Base-by-base conservation (phyloP, 2,113 vertebrate genomes). In the Colossoma macropomum region DNA sequence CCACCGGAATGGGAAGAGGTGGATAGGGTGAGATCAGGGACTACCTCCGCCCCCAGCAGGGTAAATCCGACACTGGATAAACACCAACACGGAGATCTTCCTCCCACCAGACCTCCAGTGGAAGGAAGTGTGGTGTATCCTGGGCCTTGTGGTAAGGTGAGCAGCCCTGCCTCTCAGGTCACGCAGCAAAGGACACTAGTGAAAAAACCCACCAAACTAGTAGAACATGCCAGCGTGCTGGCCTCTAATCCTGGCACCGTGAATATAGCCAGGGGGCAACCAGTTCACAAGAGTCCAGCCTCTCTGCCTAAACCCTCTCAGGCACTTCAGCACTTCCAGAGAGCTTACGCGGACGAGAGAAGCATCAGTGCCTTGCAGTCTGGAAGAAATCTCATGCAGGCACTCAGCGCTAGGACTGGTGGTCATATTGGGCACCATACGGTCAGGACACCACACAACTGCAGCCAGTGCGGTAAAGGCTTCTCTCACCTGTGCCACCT, bases 401-500 rank as follows among this genome's bases (percentile, higher is more conserved):
- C 89, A 86, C 75, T 86, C 30, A 75, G 63, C 75, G 69, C 90
- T 45, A 91, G 87, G 81, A 74, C 90, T 63, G 90, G 92, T 79
- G 87, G 86, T 7, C 89, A 90, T 21, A 84, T 83, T 0, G 85
- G 89, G 16, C 80, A 80, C 17, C 84, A 86, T 27, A 0, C 75
- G 0, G 82, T 66, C 13, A 89, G 89, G 73, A 84, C 86, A 6
- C 80, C 87, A 0, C 89, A 92, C 78, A 91, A 90, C 80, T 95
- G 94, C 70, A 84, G 87, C 32, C 92, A 93, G 79, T 95, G 94
- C 10, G 93, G 92, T 25, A 94, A 93, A 72, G 92, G 89, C 71
- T 95, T 95, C 19, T 92, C 93, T 1, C 93, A 95, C 73, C 91
- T 92, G 45, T 94, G 92, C 85, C 94, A 93, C 89, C 87, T 95